phyloP scores from a whole-genome alignment of 2,113 vertebrate species.

The Toxostoma redivivum region DNA sequence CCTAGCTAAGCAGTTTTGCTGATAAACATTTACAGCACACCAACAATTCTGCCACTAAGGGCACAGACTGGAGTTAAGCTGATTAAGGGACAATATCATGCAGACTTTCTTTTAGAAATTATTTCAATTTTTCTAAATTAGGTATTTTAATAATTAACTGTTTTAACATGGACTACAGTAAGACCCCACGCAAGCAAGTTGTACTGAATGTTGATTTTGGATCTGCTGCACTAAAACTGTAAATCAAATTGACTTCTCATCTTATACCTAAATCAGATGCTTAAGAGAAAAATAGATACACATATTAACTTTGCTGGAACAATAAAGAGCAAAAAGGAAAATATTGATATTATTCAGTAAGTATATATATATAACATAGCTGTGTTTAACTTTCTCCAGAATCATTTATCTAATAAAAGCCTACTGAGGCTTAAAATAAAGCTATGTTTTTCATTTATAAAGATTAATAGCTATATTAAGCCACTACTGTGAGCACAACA shows the following conservation, averaged over 20 bases:
- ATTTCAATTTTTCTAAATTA: not conserved
- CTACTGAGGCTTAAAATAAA: constrained; percentile 44
- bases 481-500: constrained; percentile 13
- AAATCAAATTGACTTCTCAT: not conserved
- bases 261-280: not conserved
- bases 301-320: not conserved
- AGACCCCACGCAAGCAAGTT: not conserved
- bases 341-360: not conserved
- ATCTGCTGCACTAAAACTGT: not conserved
- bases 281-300: constrained; percentile 10
- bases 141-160: not conserved
- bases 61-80: not conserved
- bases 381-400: not conserved
- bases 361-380: not conserved
- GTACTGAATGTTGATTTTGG: not conserved
- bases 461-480: constrained; percentile 35
- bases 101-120: not conserved
- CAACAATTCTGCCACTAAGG: not conserved
- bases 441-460: constrained; percentile 37
- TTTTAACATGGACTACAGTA: not conserved
- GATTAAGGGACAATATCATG: not conserved
- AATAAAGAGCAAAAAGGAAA: not conserved
- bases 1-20: not conserved
- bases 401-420: constrained; percentile 37
- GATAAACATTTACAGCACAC: not conserved